phyloP scores from a whole-genome alignment of 1,140 invertebrate genomes.

The Formica selysi region DNA sequence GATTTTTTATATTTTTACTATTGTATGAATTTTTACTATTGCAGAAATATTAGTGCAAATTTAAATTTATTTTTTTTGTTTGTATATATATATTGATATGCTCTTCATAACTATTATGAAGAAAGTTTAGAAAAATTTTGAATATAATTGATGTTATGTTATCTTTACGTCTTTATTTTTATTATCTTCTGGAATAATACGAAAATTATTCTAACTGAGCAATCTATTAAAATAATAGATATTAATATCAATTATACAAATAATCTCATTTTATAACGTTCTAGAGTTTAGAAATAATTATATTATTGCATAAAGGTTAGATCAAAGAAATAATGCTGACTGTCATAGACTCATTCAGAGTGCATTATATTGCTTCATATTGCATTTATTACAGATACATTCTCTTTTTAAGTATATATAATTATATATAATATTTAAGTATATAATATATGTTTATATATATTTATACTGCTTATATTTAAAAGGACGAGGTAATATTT shows the following conservation, averaged over 20 bases:
- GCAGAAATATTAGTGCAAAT: neutral
- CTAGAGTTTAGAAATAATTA: neutral
- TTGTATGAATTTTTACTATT: neutral
- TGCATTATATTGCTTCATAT: neutral
- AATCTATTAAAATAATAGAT: neutral
- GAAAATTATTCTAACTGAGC: neutral
- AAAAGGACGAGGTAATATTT: too few species aligned
- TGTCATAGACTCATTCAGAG: neutral
- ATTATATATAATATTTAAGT: too few species aligned
- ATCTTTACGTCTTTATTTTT: neutral
- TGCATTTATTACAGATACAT: neutral
- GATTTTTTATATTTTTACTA: neutral
- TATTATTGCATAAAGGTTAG: constrained; percentile 36
- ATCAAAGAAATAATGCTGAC: neutral
- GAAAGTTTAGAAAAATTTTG: neutral
- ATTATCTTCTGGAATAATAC: neutral
- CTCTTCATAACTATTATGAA: neutral
- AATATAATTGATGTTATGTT: neutral
- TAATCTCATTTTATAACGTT: neutral
- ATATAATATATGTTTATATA: too few species aligned
- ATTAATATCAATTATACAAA: neutral
- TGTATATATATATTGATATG: neutral
- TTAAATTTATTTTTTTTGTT: neutral
- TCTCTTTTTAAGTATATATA: neutral
- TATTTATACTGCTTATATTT: neutral